phyloP scores from a whole-genome alignment of 2,113 vertebrate species.

The Cygnus buccinator region DNA sequence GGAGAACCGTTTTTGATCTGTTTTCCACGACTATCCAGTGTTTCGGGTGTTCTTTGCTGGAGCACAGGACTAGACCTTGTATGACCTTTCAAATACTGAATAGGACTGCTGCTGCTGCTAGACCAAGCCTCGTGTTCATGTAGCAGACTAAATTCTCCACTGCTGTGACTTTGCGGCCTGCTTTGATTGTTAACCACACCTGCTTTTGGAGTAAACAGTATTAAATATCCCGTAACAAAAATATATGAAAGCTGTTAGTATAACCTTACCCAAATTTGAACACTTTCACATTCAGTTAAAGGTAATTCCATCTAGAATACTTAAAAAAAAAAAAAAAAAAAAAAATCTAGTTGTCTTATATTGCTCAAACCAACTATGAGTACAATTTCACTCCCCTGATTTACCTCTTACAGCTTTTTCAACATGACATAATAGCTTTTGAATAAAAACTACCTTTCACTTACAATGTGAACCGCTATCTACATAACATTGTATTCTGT shows the following conservation, averaged over 20 bases:
- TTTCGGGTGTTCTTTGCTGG: slow-evolving; percentile 74
- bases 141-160: slow-evolving; percentile 91
- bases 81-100: slow-evolving; percentile 86
- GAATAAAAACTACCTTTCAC: background rate
- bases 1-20: slow-evolving; percentile 79
- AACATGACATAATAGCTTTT: background rate
- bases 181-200: slow-evolving; percentile 87
- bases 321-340: background rate
- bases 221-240: background rate
- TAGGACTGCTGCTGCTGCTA: slow-evolving; percentile 91
- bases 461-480: background rate
- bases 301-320: background rate
- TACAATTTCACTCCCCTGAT: background rate
- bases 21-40: slow-evolving; percentile 68
- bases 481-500: background rate
- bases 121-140: slow-evolving; percentile 93
- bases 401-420: slow-evolving; percentile 23
- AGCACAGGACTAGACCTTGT: slow-evolving; percentile 87
- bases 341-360: background rate
- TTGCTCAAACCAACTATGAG: background rate
- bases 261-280: background rate
- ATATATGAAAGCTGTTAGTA: background rate
- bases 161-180: slow-evolving; percentile 95
- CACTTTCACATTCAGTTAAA: background rate
- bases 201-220: slow-evolving; percentile 71